These are phyloP conservation scores for Polypedilum pembai DNA, from an alignment of 1,140 invertebrate species.

Conservation along the genomic window DNA sequence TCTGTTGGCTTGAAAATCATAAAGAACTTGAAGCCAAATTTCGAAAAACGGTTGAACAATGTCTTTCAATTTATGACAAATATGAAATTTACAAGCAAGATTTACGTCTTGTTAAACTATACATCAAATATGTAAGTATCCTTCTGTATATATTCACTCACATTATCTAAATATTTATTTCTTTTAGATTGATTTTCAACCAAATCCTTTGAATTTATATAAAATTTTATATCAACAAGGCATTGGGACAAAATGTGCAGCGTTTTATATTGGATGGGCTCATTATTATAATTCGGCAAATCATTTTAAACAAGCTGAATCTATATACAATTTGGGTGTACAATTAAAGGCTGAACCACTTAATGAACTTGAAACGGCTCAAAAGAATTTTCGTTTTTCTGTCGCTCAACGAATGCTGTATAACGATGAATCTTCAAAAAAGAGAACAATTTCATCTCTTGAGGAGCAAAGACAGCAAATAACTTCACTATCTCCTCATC, in stretches of 20 bases:
- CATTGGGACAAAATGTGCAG: conserved; percentile 62
- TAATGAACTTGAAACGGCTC: conserved; percentile 62
- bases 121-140: conserved; percentile 81
- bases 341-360: conserved; percentile 58
- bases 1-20: conserved; percentile 82
- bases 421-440: conserved; percentile 45
- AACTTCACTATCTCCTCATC: conserved; percentile 22
- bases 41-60: conserved; percentile 66
- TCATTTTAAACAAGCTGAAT: conserved; percentile 66
- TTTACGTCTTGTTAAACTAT: conserved; percentile 69
- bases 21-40: conserved; percentile 74
- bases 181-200: conserved; percentile 63
- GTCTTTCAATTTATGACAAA: conserved; percentile 70
- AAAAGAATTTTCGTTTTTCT: conserved; percentile 58
- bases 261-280: conserved; percentile 72
- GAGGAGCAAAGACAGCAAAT: conserved; percentile 30
- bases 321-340: conserved; percentile 63
- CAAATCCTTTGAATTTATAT: conserved; percentile 67
- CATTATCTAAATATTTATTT: too few species aligned
- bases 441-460: conserved; percentile 25
- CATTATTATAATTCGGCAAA: conserved; percentile 67
- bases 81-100: conserved; percentile 76
- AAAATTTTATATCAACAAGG: conserved; percentile 64
- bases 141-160: neutral
- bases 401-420: conserved; percentile 50